A percentile compares a stretch with the other conserved stretches of the same genome.
phyloP scores from a whole-genome alignment of 2,888 invertebrate genomes.

The Elysia crispata region DNA sequence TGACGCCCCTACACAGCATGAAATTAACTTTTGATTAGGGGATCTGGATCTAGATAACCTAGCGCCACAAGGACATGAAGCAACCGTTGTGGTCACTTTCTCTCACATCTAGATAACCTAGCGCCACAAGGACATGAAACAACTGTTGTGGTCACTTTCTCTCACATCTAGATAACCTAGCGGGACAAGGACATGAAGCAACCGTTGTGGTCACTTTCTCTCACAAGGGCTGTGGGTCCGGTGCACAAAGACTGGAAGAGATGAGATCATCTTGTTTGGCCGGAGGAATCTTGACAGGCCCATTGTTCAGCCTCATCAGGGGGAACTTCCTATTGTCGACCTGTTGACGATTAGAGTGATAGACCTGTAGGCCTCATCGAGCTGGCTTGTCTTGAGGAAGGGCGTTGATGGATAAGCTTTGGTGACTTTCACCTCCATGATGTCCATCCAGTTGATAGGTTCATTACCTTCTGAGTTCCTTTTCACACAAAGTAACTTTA shows the following conservation, averaged over 20 bases:
- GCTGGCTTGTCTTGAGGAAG: neutral
- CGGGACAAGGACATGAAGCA: too few species aligned
- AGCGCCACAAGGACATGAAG: too few species aligned
- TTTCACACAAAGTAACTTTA: constrained; percentile 2
- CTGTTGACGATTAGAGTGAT: constrained; percentile 4
- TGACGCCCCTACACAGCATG: too few species aligned
- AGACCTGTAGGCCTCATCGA: neutral
- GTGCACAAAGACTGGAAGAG: neutral
- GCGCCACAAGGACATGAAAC: too few species aligned
- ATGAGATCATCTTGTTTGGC: neutral
- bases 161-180: too few species aligned
- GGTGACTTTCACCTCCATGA: neutral
- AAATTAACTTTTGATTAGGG: too few species aligned
- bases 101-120: too few species aligned
- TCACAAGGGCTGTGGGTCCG: too few species aligned
- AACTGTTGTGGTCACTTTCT: too few species aligned
- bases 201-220: too few species aligned
- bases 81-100: too few species aligned
- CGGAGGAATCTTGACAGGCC: neutral
- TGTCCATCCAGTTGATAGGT: constrained; percentile 5
- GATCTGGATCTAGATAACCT: too few species aligned
- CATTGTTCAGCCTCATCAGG: constrained; percentile 5
- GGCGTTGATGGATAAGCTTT: neutral
- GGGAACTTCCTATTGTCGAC: neutral
- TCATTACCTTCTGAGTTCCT: neutral